These are phyloP conservation scores for Poeciliopsis retropinna DNA, from an alignment of 2,113 vertebrate genomes.

Conservation along the genomic window DNA sequence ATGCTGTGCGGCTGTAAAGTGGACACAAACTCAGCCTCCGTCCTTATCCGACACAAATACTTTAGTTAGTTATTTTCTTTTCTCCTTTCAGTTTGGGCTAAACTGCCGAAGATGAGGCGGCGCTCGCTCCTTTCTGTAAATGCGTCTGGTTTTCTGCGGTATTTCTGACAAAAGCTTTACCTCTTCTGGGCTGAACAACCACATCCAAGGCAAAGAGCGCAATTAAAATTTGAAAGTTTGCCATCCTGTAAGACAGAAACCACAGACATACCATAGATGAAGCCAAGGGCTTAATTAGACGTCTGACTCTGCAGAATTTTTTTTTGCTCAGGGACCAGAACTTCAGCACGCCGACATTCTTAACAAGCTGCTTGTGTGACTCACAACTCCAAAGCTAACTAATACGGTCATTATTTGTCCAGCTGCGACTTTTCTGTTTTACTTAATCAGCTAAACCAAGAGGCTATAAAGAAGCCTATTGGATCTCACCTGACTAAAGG, in stretches of 20 bases:
- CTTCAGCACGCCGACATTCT: not conserved
- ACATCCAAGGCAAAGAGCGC: not conserved
- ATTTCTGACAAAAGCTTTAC: not conserved
- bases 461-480: too few species aligned
- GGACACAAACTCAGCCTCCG: not conserved
- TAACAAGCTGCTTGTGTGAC: not conserved
- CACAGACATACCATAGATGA: not conserved
- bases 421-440: not conserved
- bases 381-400: not conserved
- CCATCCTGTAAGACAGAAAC: not conserved
- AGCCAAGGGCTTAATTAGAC: not conserved
- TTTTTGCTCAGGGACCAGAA: not conserved
- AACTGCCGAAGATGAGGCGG: not conserved
- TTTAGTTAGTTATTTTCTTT: not conserved
- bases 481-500: too few species aligned
- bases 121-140: not conserved
- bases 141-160: not conserved
- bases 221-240: not conserved
- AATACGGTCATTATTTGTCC: not conserved
- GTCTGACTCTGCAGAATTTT: not conserved
- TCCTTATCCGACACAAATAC: not conserved
- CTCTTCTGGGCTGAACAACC: not conserved
- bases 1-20: not conserved
- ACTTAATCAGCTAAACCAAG: not conserved
- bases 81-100: not conserved